Evolutionary conservation across 2,797 vertebrate species (phyloP).

Genomic region (Halcyon smyrnensis): DNA sequence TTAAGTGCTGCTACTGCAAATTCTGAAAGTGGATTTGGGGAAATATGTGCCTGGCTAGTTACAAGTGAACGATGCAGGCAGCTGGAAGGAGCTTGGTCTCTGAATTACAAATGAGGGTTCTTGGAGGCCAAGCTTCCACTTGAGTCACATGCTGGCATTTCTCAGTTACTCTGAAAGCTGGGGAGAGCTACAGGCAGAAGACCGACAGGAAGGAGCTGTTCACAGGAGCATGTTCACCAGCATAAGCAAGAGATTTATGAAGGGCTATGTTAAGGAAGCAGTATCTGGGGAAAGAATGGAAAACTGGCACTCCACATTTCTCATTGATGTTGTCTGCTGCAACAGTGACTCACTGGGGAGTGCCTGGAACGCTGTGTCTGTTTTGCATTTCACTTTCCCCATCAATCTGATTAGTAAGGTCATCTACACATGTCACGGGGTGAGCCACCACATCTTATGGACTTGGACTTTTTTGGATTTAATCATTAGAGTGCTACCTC

Average conservation of each 20-base stretch:
- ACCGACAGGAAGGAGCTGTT: background rate
- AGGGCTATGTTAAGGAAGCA: background rate
- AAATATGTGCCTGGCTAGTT: background rate
- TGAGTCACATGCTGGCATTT: background rate
- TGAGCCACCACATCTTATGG: background rate
- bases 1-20: background rate
- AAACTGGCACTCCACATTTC: background rate
- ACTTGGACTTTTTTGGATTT: background rate
- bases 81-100: background rate
- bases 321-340: background rate
- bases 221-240: background rate
- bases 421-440: background rate
- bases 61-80: background rate
- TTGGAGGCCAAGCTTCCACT: background rate
- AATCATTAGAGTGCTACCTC: background rate
- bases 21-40: background rate
- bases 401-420: background rate
- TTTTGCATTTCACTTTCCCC: conserved; percentile 24
- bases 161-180: background rate
- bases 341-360: background rate
- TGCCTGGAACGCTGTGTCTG: background rate
- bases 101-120: background rate
- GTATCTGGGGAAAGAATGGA: background rate
- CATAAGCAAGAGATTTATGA: background rate
- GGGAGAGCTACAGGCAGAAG: background rate